Evolutionary conservation across 2,797 vertebrate genomes (phyloP).

Genomic region (Microchirus variegatus): DNA sequence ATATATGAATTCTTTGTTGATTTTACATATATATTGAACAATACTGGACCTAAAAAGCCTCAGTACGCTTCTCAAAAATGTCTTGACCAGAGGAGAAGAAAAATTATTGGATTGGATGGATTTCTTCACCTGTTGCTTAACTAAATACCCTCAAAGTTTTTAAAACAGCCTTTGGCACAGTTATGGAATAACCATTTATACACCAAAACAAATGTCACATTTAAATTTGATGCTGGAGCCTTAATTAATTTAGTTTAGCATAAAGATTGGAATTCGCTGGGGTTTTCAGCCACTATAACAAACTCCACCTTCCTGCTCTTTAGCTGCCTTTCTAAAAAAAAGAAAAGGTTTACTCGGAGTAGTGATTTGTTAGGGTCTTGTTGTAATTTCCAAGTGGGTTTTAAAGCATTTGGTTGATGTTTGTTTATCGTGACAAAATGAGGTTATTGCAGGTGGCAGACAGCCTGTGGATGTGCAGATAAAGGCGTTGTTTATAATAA

Average conservation of each 20-base stretch:
- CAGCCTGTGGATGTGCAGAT: slow-evolving; percentile 21
- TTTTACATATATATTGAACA: no score
- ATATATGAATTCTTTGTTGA: no score
- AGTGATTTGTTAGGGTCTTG: background rate
- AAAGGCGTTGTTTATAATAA: slow-evolving; percentile 31
- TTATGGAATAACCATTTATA: no score
- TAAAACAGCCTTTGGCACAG: no score
- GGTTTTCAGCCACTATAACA: background rate
- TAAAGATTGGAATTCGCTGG: background rate
- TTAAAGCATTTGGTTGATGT: slow-evolving; percentile 3
- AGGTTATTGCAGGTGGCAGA: slow-evolving; percentile 22
- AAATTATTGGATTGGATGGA: no score
- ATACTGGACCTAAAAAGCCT: no score
- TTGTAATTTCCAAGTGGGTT: background rate
- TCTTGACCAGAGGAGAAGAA: no score
- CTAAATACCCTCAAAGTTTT: no score
- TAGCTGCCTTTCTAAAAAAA: background rate
- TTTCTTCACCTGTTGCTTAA: no score
- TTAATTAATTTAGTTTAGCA: background rate
- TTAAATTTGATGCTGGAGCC: background rate
- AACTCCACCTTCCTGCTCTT: no score
- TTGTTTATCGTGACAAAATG: slow-evolving; percentile 17
- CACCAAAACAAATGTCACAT: no score
- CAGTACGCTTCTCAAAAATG: no score
- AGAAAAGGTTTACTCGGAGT: background rate